Evolutionary conservation across 2,113 vertebrate species (phyloP).

Genomic region (Hypanus sabinus): DNA sequence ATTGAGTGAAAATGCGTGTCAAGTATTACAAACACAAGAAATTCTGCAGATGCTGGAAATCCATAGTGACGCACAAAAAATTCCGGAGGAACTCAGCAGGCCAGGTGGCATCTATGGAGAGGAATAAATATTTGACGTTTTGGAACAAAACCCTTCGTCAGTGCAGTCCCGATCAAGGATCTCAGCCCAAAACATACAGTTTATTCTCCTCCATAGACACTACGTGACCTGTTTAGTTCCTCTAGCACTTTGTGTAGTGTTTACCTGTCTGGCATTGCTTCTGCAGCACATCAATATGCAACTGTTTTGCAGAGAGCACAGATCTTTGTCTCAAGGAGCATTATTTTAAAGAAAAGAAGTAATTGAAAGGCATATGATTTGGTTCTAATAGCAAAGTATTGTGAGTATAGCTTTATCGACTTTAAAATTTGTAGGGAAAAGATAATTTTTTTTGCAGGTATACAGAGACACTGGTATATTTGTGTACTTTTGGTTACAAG

Average conservation of each 20-base stretch:
- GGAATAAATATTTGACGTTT: too few species aligned
- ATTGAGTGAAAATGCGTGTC: not conserved
- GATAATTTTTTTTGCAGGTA: not conserved
- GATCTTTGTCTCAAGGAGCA: not conserved
- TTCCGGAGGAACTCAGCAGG: too few species aligned
- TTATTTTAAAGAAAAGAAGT: not conserved
- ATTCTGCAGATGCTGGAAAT: too few species aligned
- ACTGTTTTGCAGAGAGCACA: not conserved
- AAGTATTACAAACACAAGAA: too few species aligned
- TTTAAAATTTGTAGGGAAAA: not conserved
- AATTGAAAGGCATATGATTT: not conserved
- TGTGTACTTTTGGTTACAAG: not conserved
- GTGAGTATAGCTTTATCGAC: not conserved
- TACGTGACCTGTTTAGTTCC: too few species aligned
- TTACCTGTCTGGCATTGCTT: not conserved
- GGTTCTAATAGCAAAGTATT: not conserved
- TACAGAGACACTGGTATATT: not conserved
- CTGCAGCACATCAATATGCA: not conserved
- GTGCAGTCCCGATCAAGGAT: too few species aligned
- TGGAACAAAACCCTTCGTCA: too few species aligned
- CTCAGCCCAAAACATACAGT: too few species aligned
- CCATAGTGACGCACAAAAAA: too few species aligned
- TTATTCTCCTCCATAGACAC: too few species aligned
- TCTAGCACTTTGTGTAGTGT: too few species aligned
- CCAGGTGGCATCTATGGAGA: too few species aligned